Evolutionary conservation across 1,140 invertebrate species (phyloP).

Genomic region (Nephila pilipes): DNA sequence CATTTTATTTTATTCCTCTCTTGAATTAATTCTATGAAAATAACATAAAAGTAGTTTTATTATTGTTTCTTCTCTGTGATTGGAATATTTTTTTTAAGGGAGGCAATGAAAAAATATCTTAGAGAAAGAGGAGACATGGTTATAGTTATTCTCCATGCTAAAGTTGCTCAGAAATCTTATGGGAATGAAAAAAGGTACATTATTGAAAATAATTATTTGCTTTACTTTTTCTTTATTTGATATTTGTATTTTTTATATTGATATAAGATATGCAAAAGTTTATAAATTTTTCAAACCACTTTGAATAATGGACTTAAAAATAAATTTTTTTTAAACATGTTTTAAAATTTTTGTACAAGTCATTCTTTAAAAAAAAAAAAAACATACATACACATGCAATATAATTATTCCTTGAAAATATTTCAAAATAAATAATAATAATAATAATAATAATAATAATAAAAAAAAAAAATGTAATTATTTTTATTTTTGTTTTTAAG

Average conservation of each 20-base stretch:
- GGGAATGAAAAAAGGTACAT: slow-evolving; percentile 96
- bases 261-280: too few species aligned
- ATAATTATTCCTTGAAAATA: not conserved
- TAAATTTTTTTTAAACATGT: too few species aligned
- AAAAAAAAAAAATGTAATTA: too few species aligned
- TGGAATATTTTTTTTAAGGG: slow-evolving; percentile 82
- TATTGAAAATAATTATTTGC: not conserved
- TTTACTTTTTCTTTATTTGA: not conserved
- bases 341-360: too few species aligned
- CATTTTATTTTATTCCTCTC: too few species aligned
- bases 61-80: too few species aligned
- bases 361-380: too few species aligned
- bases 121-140: slow-evolving; percentile 96
- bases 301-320: too few species aligned
- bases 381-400: not conserved
- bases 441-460: not conserved
- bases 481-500: slow-evolving; percentile 79
- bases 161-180: slow-evolving; percentile 99
- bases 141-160: slow-evolving; percentile 98
- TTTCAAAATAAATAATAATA: not conserved
- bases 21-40: too few species aligned
- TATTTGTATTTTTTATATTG: not conserved
- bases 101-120: slow-evolving; percentile 97
- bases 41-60: too few species aligned
- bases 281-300: too few species aligned